These are phyloP conservation scores for Orthosia gracilis DNA, from an alignment of 2,888 invertebrate species.

Conservation along the genomic window DNA sequence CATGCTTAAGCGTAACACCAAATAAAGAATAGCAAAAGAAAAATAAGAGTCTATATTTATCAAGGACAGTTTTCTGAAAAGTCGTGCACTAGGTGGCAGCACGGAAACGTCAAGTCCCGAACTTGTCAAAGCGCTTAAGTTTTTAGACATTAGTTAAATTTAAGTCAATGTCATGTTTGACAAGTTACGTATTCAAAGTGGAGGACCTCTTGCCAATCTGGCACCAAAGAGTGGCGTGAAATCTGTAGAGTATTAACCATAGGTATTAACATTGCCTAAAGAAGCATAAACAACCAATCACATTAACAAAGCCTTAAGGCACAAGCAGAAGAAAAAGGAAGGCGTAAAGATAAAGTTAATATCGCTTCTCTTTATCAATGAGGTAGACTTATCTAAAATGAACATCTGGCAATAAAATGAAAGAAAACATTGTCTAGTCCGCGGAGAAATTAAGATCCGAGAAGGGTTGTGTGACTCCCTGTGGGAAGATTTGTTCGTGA, in stretches of 20 bases:
- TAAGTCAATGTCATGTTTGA: too few species aligned
- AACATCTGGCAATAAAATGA: constrained; percentile 34
- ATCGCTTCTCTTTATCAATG: constrained; percentile 5
- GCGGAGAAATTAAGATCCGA: constrained; percentile 60
- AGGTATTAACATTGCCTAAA: neutral
- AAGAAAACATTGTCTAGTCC: constrained; percentile 43
- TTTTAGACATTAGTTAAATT: too few species aligned
- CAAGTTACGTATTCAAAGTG: too few species aligned
- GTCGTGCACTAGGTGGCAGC: too few species aligned
- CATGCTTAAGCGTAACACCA: neutral
- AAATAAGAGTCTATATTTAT: too few species aligned
- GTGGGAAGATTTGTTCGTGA: constrained; percentile 44
- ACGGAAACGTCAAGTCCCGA: too few species aligned
- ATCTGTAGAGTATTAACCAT: too few species aligned
- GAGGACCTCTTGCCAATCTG: too few species aligned
- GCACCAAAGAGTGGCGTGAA: too few species aligned
- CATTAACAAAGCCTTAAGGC: neutral
- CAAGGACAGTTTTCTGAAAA: too few species aligned
- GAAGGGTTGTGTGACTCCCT: constrained; percentile 31
- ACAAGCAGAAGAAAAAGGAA: neutral
- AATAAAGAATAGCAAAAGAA: neutral
- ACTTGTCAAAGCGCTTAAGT: too few species aligned
- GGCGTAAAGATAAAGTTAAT: constrained; percentile 9
- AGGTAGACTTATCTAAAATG: constrained; percentile 54
- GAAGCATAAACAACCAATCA: neutral